These are phyloP conservation scores for Cochlearius cochlearius DNA, from an alignment of 2,113 vertebrate genomes.

Conservation along the genomic window DNA sequence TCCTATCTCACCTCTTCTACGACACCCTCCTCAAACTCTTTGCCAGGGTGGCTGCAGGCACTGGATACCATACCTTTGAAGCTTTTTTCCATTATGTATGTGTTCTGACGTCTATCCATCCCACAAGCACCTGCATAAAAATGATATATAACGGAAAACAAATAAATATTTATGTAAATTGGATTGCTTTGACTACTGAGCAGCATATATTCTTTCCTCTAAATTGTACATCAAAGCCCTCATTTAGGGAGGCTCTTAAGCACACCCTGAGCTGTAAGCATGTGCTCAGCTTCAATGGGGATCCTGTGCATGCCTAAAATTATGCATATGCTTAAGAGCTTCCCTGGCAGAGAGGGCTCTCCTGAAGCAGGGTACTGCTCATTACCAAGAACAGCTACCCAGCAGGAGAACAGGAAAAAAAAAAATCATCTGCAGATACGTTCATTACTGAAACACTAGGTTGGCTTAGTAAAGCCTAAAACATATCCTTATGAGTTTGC, in stretches of 20 bases:
- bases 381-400: background rate
- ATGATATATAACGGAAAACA: conserved; percentile 69
- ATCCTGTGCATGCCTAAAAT: background rate
- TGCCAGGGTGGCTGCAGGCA: conserved; percentile 65
- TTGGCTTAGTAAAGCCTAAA: background rate
- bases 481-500: background rate
- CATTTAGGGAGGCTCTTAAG: conserved; percentile 15
- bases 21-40: conserved; percentile 61
- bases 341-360: background rate
- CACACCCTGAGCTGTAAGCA: conserved; percentile 13
- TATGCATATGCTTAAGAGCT: background rate
- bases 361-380: background rate
- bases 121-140: conserved; percentile 82
- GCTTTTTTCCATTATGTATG: conserved; percentile 87
- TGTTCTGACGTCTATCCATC: conserved; percentile 87
- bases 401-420: background rate
- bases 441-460: background rate
- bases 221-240: conserved; percentile 18
- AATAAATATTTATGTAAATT: conserved; percentile 71
- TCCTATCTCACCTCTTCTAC: conserved; percentile 70
- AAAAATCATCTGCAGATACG: background rate
- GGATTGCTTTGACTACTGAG: conserved; percentile 54
- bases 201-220: conserved; percentile 52
- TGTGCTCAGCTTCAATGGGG: background rate
- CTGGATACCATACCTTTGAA: conserved; percentile 89